Evolutionary conservation across 2,888 invertebrate species (phyloP).

Genomic region (Lysandra coridon): DNA sequence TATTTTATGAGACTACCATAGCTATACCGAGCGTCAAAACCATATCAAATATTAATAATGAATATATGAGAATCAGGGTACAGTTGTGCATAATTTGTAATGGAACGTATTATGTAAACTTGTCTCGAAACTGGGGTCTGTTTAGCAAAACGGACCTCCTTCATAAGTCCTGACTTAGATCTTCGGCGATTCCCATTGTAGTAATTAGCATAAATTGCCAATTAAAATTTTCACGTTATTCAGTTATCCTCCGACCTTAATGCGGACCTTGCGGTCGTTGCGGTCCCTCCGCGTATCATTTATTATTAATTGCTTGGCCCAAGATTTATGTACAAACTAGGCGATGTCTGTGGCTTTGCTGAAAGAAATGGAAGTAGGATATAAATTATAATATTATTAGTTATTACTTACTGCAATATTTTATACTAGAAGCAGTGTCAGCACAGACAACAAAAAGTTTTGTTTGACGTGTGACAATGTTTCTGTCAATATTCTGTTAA

Average conservation of each 20-base stretch:
- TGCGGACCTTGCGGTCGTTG: not conserved
- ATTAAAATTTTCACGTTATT: slow-evolving; percentile 32
- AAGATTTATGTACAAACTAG: not conserved
- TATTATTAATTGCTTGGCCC: slow-evolving; percentile 7
- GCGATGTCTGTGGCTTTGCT: not conserved
- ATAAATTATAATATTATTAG: no score
- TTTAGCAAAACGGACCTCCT: not conserved
- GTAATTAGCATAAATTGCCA: slow-evolving; percentile 32
- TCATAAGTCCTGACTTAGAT: not conserved
- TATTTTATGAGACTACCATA: no score
- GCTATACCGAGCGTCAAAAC: no score
- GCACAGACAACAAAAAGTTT: no score
- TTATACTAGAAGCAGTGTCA: no score
- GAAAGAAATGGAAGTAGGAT: no score
- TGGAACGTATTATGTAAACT: not conserved
- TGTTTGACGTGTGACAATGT: no score
- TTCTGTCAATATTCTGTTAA: no score
- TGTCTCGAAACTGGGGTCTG: not conserved
- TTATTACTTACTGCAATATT: no score
- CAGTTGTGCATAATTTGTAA: not conserved
- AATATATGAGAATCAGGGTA: not conserved
- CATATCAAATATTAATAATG: not conserved
- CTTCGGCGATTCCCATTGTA: not conserved
- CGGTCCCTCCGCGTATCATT: not conserved
- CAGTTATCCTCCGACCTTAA: slow-evolving; percentile 15